Evolutionary conservation across 2,797 vertebrate species (phyloP).

Genomic region (Sparidentex hasta): DNA sequence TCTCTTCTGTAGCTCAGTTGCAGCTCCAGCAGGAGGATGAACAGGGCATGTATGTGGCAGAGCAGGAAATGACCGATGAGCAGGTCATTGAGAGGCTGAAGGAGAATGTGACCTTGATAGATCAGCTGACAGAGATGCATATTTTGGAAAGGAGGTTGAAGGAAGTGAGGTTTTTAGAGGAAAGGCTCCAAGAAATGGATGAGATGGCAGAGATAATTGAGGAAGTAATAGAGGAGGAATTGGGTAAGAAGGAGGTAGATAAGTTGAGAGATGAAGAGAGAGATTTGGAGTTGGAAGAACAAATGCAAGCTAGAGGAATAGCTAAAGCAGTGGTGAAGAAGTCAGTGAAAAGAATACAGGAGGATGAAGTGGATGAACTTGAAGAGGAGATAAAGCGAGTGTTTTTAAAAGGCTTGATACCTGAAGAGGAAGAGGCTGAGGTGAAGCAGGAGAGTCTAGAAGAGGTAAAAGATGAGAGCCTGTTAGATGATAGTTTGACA

Average conservation of each 20-base stretch:
- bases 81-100: constrained; percentile 56
- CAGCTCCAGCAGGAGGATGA: constrained; percentile 54
- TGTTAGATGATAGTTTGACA: constrained; percentile 43
- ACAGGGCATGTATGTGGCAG: background rate
- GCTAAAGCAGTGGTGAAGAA: constrained; percentile 40
- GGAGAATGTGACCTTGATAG: constrained; percentile 50
- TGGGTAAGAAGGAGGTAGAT: constrained; percentile 69
- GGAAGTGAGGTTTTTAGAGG: constrained; percentile 78
- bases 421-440: constrained; percentile 58
- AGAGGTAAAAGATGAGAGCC: constrained; percentile 15
- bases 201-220: constrained; percentile 73
- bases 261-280: constrained; percentile 55
- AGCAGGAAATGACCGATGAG: constrained; percentile 38
- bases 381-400: constrained; percentile 79
- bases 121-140: constrained; percentile 58
- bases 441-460: constrained; percentile 22
- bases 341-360: constrained; percentile 27
- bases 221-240: constrained; percentile 63
- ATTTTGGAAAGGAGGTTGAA: constrained; percentile 71
- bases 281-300: constrained; percentile 19
- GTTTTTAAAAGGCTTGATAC: constrained; percentile 77
- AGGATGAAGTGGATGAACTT: constrained; percentile 70
- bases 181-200: constrained; percentile 76
- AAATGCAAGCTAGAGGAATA: constrained; percentile 17
- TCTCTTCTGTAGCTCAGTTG: constrained; percentile 41